Conservation (phyloP, 1,140 invertebrate species). For the Drosophila jambulina region DNA sequence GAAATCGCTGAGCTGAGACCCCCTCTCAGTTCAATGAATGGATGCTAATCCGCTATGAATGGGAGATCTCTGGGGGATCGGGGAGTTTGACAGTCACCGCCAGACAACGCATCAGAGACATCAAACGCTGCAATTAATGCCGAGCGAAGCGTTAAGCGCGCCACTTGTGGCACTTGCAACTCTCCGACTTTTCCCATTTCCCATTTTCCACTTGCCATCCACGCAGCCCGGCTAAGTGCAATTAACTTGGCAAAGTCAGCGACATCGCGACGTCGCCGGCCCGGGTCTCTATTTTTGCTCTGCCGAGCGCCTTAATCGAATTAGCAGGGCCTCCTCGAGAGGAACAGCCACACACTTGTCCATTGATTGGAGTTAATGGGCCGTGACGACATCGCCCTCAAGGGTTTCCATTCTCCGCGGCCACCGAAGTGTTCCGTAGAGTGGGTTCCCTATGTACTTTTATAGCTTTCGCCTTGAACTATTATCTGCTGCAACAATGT, state of each 20-base stretch:
- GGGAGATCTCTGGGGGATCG: constrained; percentile 25
- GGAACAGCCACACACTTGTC: constrained; percentile 16
- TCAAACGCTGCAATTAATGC: constrained; percentile 50
- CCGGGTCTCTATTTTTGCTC: constrained; percentile 41
- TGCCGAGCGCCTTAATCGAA: constrained; percentile 73
- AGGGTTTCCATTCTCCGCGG: constrained; percentile 34
- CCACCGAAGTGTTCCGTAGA: constrained; percentile 4
- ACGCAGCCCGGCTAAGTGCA: constrained; percentile 39
- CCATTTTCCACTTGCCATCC: constrained; percentile 37
- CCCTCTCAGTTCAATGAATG: constrained; percentile 17
- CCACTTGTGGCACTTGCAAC: constrained; percentile 45
- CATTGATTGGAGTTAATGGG: constrained; percentile 80
- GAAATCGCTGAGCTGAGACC: constrained; percentile 12
- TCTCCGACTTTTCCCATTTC: constrained; percentile 25
- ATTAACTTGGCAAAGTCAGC: constrained; percentile 67
- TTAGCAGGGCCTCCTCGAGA: constrained; percentile 41
- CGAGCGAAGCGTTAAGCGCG: constrained; percentile 50
- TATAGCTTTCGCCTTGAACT: constrained; percentile 45
- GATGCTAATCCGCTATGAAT: constrained; percentile 30
- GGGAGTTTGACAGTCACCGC: constrained; percentile 19
- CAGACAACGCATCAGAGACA: constrained; percentile 35
- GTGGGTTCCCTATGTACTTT: constrained; percentile 9
- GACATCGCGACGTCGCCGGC: constrained; percentile 25
- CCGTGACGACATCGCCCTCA: constrained; percentile 47
- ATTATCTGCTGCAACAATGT: constrained; percentile 23